Conservation (phyloP, 2,797 vertebrate genomes). For the Chloroceryle amazona region DNA sequence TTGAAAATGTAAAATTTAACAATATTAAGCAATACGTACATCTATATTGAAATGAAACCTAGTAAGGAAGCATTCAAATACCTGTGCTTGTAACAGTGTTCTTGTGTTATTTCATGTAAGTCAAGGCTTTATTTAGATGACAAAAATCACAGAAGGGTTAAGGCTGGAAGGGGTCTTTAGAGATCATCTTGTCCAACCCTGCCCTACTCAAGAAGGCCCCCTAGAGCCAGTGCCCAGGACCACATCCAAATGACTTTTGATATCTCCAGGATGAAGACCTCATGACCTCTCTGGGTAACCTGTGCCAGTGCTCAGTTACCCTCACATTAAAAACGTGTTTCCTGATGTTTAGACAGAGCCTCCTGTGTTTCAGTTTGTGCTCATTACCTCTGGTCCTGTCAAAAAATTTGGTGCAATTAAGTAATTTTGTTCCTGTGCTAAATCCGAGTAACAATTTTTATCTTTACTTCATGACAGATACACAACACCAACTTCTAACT, state of each 20-base stretch:
- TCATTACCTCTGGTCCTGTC: background rate
- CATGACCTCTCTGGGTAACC: background rate
- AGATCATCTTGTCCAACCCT: background rate
- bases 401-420: background rate
- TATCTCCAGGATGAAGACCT: background rate
- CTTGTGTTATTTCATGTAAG: background rate
- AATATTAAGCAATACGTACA: background rate
- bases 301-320: background rate
- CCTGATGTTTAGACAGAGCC: background rate
- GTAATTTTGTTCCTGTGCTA: background rate
- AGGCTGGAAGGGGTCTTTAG: background rate
- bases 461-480: background rate
- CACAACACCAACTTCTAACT: background rate
- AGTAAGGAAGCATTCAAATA: background rate
- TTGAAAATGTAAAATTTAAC: background rate
- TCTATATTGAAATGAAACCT: background rate
- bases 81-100: background rate
- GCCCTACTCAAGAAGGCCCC: background rate
- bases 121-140: background rate
- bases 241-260: fast-evolving
- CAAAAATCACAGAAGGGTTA: background rate
- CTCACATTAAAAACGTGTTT: background rate
- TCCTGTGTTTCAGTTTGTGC: background rate
- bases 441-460: background rate
- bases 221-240: background rate